Evolutionary conservation across 2,797 vertebrate species (phyloP).

Genomic region (Stomatorhinus walkeri): DNA sequence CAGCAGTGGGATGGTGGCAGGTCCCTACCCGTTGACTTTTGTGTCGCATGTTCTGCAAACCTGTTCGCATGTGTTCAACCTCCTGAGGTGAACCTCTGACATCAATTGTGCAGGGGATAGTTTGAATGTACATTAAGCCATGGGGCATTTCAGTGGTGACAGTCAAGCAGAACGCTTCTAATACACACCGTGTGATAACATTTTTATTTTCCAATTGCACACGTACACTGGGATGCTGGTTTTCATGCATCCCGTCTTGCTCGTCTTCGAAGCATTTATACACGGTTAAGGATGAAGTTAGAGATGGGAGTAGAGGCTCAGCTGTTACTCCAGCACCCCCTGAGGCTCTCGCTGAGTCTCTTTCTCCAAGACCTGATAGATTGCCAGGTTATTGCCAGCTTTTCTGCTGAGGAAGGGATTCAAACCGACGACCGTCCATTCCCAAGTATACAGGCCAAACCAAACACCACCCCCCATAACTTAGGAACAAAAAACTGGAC

Average conservation of each 20-base stretch:
- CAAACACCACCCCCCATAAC: background rate
- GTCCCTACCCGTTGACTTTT: background rate
- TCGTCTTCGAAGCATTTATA: background rate
- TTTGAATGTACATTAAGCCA: background rate
- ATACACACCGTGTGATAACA: background rate
- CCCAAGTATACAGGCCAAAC: background rate
- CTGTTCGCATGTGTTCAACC: background rate
- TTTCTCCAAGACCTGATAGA: background rate
- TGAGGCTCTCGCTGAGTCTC: background rate
- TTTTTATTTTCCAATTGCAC: background rate
- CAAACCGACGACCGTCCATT: background rate
- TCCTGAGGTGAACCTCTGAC: background rate
- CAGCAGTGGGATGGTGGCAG: background rate
- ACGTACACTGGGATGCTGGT: background rate
- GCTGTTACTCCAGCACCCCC: background rate
- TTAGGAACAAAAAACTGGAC: constrained; percentile 27
- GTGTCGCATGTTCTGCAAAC: background rate
- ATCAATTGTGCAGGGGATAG: background rate
- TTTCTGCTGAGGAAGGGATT: background rate
- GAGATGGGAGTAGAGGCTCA: background rate
- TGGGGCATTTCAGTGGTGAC: background rate
- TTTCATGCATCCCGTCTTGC: background rate
- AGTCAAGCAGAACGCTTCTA: background rate
- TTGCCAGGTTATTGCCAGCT: background rate
- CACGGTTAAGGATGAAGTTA: background rate